A percentile compares a stretch with the other conserved stretches of the same genome.
These are phyloP conservation scores for Ectemnius continuus DNA, from an alignment of 2,888 invertebrate species.

Conservation along the genomic window DNA sequence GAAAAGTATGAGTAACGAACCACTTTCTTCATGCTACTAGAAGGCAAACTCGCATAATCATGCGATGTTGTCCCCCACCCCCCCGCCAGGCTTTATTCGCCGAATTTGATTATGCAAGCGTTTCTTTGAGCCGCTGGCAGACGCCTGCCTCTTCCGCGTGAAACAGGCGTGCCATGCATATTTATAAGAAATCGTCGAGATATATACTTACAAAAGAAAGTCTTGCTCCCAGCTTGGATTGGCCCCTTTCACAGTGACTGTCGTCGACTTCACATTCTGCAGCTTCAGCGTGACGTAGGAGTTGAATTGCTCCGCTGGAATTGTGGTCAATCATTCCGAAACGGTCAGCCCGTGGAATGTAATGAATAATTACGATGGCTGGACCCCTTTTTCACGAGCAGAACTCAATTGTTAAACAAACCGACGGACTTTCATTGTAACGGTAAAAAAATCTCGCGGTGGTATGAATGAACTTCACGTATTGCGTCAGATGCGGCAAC, in stretches of 20 bases:
- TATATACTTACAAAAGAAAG: conserved; percentile 95
- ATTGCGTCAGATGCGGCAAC: too few relatives aligned
- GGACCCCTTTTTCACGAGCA: background rate
- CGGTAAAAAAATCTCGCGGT: too few relatives aligned
- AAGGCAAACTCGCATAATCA: too few relatives aligned
- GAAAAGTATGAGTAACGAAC: too few relatives aligned
- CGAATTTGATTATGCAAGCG: too few relatives aligned
- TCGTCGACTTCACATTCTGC: conserved; percentile 98
- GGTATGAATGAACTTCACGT: too few relatives aligned
- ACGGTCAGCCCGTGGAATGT: conserved; percentile 22
- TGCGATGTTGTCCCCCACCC: background rate
- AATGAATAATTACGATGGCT: conserved; percentile 11
- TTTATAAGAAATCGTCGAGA: conserved; percentile 5
- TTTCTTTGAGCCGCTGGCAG: too few relatives aligned
- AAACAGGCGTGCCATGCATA: background rate
- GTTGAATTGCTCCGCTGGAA: conserved; percentile 92
- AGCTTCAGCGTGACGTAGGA: conserved; percentile 98
- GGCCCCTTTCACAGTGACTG: conserved; percentile 96
- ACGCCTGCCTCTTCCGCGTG: too few relatives aligned
- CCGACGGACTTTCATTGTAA: too few relatives aligned
- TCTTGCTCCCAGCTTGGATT: conserved; percentile 99
- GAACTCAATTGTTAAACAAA: too few relatives aligned
- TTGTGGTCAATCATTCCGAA: conserved; percentile 46
- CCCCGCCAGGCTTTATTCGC: background rate
- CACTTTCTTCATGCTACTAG: too few relatives aligned